Evolutionary conservation across 2,113 vertebrate species (phyloP).

Genomic region (Brachypteracias leptosomus): DNA sequence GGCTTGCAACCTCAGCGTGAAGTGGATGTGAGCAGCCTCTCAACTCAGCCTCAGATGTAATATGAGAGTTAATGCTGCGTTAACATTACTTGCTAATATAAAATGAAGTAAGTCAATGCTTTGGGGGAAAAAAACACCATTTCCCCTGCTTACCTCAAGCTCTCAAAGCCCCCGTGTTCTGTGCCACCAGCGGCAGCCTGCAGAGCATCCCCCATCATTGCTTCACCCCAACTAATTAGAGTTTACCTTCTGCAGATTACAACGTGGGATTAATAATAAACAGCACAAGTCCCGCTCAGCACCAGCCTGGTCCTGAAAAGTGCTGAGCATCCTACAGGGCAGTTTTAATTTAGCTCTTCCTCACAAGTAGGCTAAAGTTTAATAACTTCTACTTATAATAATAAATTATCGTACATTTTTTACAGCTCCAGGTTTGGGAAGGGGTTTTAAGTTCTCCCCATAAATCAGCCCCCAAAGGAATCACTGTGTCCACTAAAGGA

Average conservation of each 20-base stretch:
- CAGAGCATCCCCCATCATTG: not conserved
- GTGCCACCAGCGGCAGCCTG: not conserved
- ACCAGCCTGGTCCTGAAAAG: conserved; percentile 13
- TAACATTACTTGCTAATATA: not conserved
- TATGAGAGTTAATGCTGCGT: not conserved
- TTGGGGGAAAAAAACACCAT: not conserved
- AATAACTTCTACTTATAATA: not conserved
- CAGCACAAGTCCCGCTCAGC: conserved; percentile 26
- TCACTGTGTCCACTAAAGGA: not conserved
- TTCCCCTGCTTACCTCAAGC: not conserved
- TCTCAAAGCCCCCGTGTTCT: not conserved
- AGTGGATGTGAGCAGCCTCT: not conserved
- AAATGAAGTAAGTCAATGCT: not conserved
- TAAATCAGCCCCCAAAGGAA: not conserved
- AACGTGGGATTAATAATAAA: conserved; percentile 24
- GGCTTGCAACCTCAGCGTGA: conserved; percentile 19
- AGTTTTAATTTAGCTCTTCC: not conserved
- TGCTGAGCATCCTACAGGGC: not conserved
- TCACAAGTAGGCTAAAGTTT: not conserved
- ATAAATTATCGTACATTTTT: not conserved
- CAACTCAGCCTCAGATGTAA: not conserved
- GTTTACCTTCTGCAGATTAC: conserved; percentile 56
- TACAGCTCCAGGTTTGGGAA: not conserved
- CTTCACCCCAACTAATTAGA: conserved; percentile 59
- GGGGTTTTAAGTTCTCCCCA: not conserved